These are phyloP conservation scores for Hippocampus mohnikei DNA, from an alignment of 2,113 vertebrate genomes.

Conservation along the genomic window DNA sequence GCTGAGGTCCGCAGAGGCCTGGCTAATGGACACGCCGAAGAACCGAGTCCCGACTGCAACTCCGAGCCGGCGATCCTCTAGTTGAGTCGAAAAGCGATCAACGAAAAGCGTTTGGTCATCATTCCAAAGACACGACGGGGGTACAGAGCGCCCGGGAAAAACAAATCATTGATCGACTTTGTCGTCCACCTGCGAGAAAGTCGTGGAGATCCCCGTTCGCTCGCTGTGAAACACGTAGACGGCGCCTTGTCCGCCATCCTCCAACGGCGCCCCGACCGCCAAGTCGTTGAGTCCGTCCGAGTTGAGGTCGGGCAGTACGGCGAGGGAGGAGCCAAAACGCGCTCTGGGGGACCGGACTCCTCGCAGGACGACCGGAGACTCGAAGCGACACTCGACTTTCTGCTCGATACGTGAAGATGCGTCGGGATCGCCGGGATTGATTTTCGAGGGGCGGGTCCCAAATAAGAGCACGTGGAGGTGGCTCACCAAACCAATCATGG, in stretches of 20 bases:
- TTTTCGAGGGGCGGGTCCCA: not conserved
- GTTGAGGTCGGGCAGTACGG: conserved; percentile 67
- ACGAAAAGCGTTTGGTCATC: too few relatives aligned
- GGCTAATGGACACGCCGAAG: conserved; percentile 70
- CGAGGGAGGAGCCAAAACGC: conserved; percentile 70
- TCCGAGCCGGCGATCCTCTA: conserved; percentile 67
- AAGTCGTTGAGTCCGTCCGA: conserved; percentile 59
- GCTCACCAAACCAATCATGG: conserved; percentile 43
- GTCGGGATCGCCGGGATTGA: not conserved
- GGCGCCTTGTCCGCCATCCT: conserved; percentile 66
- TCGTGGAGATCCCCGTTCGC: conserved; percentile 24
- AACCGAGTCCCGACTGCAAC: conserved; percentile 45
- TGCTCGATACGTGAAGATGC: conserved; percentile 14
- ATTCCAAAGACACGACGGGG: too few relatives aligned
- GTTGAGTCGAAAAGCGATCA: not conserved
- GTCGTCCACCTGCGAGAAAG: conserved; percentile 63
- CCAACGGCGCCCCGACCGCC: conserved; percentile 72
- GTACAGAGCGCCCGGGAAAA: too few relatives aligned
- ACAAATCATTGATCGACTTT: not conserved
- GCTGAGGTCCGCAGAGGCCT: conserved; percentile 59
- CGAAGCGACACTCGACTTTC: conserved; percentile 33
- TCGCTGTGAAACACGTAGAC: conserved; percentile 71
- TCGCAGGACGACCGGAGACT: conserved; percentile 32
- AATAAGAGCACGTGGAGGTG: not conserved
- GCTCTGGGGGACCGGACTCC: conserved; percentile 49